Evolutionary conservation across 2,113 vertebrate genomes (phyloP), one percentile per base, ranked within the genome.

Genomic region (Crotalus helleri): DNA sequence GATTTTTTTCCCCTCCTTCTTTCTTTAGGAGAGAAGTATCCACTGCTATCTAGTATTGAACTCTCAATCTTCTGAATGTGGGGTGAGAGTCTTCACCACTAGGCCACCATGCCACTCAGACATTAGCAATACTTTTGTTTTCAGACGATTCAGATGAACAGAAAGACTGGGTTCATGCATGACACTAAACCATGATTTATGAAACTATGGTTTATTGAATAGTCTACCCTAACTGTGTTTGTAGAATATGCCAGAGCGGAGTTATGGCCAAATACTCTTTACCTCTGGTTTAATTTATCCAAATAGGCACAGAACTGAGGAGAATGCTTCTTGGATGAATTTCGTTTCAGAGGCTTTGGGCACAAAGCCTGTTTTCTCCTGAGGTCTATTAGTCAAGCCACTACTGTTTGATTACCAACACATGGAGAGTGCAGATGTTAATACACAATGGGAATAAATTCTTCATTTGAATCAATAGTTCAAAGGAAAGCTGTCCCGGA

Each of bases 401-500:
- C 26, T 49, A 44, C 11, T 29, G 24, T 64, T 86, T 24, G n/a
- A 54, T 90, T 90, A 90, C 51, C 46, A 90, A 55, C 51, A 57
- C 88, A 85, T 61, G 46, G 88, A 54, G 81, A 90, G 10, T 93
- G 26, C 74, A 86, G 89, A 87, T 87, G 89, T 53, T 86, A 93
- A 61, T n/a, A 54, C 46, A 90, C 21, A 90, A 90, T 39, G 46
- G 49, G 57, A 53, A 53, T 87, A 64, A 92, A 61, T 49, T 64
- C 46, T 61, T 90, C 46, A 61, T 86, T 69, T 57, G 87, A 89
- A 81, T 46, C 53, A 55, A 87, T 90, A 89, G 61, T 89, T 64
- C 89, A 54, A 92, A 93, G 55, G 55, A 95, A 95, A 94, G 29
- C 21, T 93, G 15, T 91, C 86, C 57, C 19, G 51, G 44, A 85